A percentile compares a stretch with the other conserved stretches of the same genome.
phyloP scores from a whole-genome alignment of 2,797 vertebrate genomes.

The Tragelaphus eurycerus region DNA sequence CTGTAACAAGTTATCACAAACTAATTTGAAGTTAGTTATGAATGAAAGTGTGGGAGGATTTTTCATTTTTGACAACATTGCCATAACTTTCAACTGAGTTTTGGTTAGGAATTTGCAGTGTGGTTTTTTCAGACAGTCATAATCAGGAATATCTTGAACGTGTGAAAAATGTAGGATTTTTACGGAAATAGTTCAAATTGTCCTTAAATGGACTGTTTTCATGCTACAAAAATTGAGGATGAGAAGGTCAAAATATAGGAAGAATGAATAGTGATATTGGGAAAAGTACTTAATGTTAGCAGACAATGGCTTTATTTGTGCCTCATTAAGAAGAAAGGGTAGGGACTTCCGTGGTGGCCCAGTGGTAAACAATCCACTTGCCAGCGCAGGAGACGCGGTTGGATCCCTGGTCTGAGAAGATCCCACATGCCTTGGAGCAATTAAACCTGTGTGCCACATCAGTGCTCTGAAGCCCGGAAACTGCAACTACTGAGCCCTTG shows the following conservation, averaged over 20 bases:
- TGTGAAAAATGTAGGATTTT: background rate
- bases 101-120: background rate
- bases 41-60: background rate
- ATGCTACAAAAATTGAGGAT: background rate
- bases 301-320: background rate
- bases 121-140: background rate
- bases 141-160: background rate
- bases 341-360: background rate
- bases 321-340: background rate
- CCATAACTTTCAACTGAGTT: background rate
- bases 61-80: background rate
- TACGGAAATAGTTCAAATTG: background rate
- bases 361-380: background rate
- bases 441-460: background rate
- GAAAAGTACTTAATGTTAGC: background rate
- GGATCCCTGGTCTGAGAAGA: background rate
- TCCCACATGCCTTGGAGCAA: background rate
- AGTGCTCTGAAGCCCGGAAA: background rate
- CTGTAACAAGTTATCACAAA: background rate
- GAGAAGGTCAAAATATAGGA: background rate
- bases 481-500: background rate
- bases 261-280: background rate
- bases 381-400: background rate
- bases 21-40: background rate
- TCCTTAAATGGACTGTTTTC: background rate